Evolutionary conservation across 1,140 invertebrate species (phyloP).

Genomic region (Orchestia grillus): DNA sequence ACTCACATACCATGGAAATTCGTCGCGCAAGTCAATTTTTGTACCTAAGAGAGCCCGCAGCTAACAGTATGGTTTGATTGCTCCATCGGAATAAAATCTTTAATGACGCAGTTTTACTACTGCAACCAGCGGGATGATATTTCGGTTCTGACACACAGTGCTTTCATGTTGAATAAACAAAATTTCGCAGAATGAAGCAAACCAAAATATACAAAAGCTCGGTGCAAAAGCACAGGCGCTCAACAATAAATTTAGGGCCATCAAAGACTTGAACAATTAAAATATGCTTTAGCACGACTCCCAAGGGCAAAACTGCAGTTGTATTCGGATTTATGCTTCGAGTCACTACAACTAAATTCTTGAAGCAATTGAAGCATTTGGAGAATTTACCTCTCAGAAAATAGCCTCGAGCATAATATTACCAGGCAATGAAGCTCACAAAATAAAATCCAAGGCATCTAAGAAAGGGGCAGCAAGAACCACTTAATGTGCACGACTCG

Average conservation of each 20-base stretch:
- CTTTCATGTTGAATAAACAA: background rate
- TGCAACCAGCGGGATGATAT: background rate
- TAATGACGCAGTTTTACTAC: background rate
- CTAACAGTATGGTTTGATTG: background rate
- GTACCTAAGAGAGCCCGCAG: background rate
- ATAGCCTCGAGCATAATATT: background rate
- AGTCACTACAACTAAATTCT: background rate
- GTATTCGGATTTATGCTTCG: background rate
- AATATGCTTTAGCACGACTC: background rate
- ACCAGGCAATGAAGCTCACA: background rate
- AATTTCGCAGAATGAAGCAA: background rate
- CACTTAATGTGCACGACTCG: background rate
- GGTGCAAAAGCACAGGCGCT: background rate
- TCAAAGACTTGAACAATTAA: background rate
- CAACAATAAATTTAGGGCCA: background rate
- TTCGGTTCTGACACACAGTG: background rate
- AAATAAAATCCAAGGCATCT: background rate
- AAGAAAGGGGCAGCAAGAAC: background rate
- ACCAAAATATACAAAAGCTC: background rate
- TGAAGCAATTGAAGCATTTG: background rate
- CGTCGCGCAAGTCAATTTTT: background rate
- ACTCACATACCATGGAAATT: background rate
- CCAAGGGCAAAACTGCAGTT: background rate
- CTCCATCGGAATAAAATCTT: background rate
- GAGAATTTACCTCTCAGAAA: background rate